Evolutionary conservation across 2,888 invertebrate genomes (phyloP).

Genomic region (Chymomyza procnemis): DNA sequence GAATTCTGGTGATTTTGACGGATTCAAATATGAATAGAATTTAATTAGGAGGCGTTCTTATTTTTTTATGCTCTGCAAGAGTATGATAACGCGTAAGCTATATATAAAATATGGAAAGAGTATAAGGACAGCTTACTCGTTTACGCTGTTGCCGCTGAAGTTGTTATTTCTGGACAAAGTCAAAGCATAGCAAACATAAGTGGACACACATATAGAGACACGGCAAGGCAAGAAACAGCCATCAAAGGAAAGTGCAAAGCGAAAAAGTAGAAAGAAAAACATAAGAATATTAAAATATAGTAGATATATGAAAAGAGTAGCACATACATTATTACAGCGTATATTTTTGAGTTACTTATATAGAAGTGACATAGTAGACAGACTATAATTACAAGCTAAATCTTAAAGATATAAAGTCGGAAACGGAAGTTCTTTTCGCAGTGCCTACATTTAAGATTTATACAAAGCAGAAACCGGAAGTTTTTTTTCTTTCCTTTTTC

Average conservation of each 20-base stretch:
- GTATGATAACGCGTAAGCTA: not conserved
- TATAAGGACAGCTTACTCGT: constrained; percentile 48
- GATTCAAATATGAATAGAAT: too few species aligned
- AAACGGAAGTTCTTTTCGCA: not conserved
- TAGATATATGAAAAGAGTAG: not conserved
- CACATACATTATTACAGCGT: not conserved
- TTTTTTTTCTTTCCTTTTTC: not conserved
- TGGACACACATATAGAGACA: not conserved
- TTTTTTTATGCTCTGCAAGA: not conserved
- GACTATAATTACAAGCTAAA: not conserved
- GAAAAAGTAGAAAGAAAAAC: constrained; percentile 7
- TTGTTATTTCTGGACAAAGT: constrained; percentile 41
- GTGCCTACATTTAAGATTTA: too few species aligned
- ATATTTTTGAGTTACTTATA: not conserved
- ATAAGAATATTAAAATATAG: not conserved
- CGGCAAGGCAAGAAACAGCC: not conserved
- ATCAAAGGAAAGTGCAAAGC: constrained; percentile 23
- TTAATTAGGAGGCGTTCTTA: too few species aligned
- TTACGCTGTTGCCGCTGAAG: constrained; percentile 28
- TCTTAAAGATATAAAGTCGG: not conserved
- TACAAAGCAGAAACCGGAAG: too few species aligned
- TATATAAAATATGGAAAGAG: not conserved
- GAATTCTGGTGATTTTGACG: too few species aligned
- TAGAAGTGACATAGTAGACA: not conserved
- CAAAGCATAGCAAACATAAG: constrained; percentile 2